A percentile compares a stretch with the other conserved stretches of the same genome.
phyloP scores from a whole-genome alignment of 2,888 invertebrate genomes.

The Drosophila subquinaria region DNA sequence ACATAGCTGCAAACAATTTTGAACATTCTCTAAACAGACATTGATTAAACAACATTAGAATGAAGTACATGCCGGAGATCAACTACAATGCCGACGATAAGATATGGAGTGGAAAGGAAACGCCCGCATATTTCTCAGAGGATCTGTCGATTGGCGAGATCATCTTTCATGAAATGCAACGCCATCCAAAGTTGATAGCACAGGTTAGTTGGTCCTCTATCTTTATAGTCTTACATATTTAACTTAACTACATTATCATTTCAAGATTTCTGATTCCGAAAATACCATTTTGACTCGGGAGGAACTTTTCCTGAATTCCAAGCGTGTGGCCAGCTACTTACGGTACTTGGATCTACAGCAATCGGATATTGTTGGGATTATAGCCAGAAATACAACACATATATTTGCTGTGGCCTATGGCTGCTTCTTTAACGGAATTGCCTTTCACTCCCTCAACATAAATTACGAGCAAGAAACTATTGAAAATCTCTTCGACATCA shows the following conservation, averaged over 20 bases:
- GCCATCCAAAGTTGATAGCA: slow-evolving; percentile 27
- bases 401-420: slow-evolving; percentile 56
- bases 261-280: slow-evolving; percentile 53
- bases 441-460: slow-evolving; percentile 49
- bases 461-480: slow-evolving; percentile 32
- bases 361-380: slow-evolving; percentile 61
- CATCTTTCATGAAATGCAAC: slow-evolving; percentile 32
- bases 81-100: slow-evolving; percentile 30
- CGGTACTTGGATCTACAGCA: slow-evolving; percentile 41
- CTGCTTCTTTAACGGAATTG: slow-evolving; percentile 51
- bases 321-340: slow-evolving; percentile 52
- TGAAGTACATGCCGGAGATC: slow-evolving; percentile 15
- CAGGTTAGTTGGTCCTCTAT: slow-evolving; percentile 9
- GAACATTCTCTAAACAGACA: background rate
- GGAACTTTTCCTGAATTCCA: slow-evolving; percentile 41
- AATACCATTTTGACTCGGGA: slow-evolving; percentile 33
- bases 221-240: no score
- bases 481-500: slow-evolving; percentile 32
- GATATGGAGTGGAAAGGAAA: slow-evolving; percentile 42
- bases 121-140: slow-evolving; percentile 23
- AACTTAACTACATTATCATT: background rate
- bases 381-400: slow-evolving; percentile 59
- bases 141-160: slow-evolving; percentile 51
- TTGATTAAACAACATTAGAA: background rate
- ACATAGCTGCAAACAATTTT: background rate